Conservation (phyloP, 2,888 invertebrate species). For the Caenorhabditis sp. region DNA sequence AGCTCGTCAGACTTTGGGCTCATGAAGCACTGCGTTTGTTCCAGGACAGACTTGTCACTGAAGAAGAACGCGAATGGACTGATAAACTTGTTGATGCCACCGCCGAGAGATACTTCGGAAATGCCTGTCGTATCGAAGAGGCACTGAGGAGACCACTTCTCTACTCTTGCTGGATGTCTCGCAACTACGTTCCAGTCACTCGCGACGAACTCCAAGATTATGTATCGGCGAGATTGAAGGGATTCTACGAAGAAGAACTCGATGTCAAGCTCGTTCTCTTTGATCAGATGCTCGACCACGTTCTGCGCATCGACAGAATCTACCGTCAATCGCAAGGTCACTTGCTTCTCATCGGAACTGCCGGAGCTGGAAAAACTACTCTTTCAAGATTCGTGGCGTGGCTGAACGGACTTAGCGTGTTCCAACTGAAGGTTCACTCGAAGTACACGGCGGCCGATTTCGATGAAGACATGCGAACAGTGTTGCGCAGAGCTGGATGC, state of each 20-base stretch:
- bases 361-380: conserved; percentile 99
- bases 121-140: conserved; percentile 86
- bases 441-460: conserved; percentile 99
- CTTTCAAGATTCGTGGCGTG: conserved; percentile 99
- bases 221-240: conserved; percentile 95
- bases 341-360: conserved; percentile 96
- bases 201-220: conserved; percentile 96
- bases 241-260: conserved; percentile 99
- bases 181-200: conserved; percentile 97
- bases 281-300: conserved; percentile 99
- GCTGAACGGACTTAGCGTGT: conserved; percentile 99
- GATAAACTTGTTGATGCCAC: conserved; percentile 97
- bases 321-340: conserved; percentile 94
- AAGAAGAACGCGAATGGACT: conserved; percentile 96
- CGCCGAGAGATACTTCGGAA: conserved; percentile 90
- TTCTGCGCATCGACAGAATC: conserved; percentile 97
- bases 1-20: conserved; percentile 97
- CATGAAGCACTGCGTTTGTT: conserved; percentile 98
- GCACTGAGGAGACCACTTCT: conserved; percentile 95
- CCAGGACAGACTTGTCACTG: conserved; percentile 93
- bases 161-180: conserved; percentile 99
- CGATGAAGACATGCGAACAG: conserved; percentile 94
- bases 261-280: conserved; percentile 98
- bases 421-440: conserved; percentile 93
- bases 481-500: conserved; percentile 86